Conservation (phyloP, 2,113 vertebrate species). For the Nerophis lumbriciformis region DNA sequence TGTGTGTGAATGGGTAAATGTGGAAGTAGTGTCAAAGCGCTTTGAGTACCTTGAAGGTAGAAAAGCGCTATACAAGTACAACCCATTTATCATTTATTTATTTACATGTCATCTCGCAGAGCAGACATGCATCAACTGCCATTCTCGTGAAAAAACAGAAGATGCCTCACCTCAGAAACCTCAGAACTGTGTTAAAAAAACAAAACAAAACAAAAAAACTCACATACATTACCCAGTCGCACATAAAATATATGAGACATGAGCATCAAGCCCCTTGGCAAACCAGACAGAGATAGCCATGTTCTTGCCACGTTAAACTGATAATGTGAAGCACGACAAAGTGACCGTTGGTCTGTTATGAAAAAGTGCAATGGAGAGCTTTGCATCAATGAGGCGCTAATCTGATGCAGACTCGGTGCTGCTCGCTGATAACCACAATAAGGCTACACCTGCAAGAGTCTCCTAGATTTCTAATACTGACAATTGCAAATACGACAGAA, state of each 20-base stretch:
- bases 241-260: constrained; percentile 20
- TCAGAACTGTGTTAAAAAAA: constrained; percentile 42
- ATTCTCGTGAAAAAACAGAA: constrained; percentile 64
- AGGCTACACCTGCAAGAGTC: constrained; percentile 67
- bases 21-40: no score
- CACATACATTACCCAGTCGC: constrained; percentile 14
- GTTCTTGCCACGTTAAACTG: constrained; percentile 11
- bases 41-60: no score
- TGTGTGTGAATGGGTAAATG: no score
- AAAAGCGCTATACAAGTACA: no score
- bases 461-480: no score
- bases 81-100: no score
- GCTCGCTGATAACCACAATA: constrained; percentile 64
- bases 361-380: constrained; percentile 8
- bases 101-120: constrained; percentile 27
- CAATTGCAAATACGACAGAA: no score
- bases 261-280: constrained; percentile 21
- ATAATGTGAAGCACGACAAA: background rate
- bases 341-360: constrained; percentile 9
- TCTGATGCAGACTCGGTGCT: constrained; percentile 65
- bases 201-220: background rate
- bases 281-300: constrained; percentile 17
- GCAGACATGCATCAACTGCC: constrained; percentile 56
- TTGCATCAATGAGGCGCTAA: constrained; percentile 38
- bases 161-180: constrained; percentile 68